Evolutionary conservation across 2,888 invertebrate genomes (phyloP), one percentile per base, ranked within the genome.

Genomic region (Tolmerus cingulatus): DNA sequence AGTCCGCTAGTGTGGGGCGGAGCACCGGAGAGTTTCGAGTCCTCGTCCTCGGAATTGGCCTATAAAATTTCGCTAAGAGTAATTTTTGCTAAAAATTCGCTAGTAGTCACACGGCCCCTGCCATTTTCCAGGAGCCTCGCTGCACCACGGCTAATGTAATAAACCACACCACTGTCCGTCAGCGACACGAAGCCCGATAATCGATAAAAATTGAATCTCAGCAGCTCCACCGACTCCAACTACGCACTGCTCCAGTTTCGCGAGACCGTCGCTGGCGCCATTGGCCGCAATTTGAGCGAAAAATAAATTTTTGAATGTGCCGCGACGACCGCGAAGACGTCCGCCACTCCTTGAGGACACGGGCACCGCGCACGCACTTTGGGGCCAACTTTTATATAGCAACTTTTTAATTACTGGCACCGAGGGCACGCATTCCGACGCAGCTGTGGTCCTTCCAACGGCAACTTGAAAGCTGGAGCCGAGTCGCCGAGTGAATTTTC

Each of bases 191-290:
- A 78, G 79, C 79, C 27, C 51, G 46, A 79, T 46, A 79, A 79
- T 79, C 79, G 79, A 79, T 79, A 79, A 79, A 79, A 79, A 79
- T 51, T 79, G 27, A 79, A 79, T 79, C 51, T 79, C 79, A 46
- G 51, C 51, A 79, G 16, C 3, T 19, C 66, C 34, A 37, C 79
- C 27, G 66, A 66, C 51, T 51, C 1, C 2, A 30, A 51, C 27
- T 79, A 51, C 46, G 14, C 79, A 79, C 30, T 27, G 51, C 23
- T 78, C 43, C 37, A 43, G 37, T 78, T 78, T 78, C 27, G 66
- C 66, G 66, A 66, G 23, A 27, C 66, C 27, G 27, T 19, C 66
- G 23, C 19, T 66, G 19, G 19, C 66, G 66, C 66, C 66, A 66
- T 66, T 66, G 23, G 79, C 51, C 51, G 79, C 46, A 51, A 51